Percentiles rank a stretch among this genome's conserved stretches.
These are phyloP conservation scores for Cyprinodon diabolis DNA, from an alignment of 2,797 vertebrate genomes.

Conservation along the genomic window DNA sequence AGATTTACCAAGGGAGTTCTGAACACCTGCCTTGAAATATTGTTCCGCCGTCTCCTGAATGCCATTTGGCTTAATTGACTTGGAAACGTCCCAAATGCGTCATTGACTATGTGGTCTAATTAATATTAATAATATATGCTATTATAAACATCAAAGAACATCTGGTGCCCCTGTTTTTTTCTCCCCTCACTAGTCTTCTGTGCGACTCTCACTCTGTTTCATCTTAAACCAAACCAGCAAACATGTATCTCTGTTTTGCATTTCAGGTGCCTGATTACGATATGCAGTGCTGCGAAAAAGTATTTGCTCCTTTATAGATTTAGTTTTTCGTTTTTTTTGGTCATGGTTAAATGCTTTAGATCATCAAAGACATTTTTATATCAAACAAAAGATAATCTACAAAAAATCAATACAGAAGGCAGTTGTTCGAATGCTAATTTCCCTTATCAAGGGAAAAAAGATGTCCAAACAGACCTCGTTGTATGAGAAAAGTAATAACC, in stretches of 20 bases:
- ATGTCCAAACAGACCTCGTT: background rate
- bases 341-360: background rate
- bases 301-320: background rate
- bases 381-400: background rate
- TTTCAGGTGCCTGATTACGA: constrained; percentile 68
- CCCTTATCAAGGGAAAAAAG: background rate
- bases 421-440: background rate
- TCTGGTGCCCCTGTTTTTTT: constrained; percentile 98
- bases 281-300: background rate
- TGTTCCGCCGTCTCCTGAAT: constrained; percentile 99
- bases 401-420: background rate
- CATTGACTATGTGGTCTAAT: constrained; percentile 99
- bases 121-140: constrained; percentile 99
- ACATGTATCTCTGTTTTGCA: constrained; percentile 66
- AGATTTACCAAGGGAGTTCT: constrained; percentile 96
- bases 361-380: background rate
- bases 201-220: constrained; percentile 77
- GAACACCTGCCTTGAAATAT: constrained; percentile 99
- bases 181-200: constrained; percentile 88
- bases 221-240: constrained; percentile 75
- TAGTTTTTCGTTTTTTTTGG: background rate
- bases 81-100: constrained; percentile 99
- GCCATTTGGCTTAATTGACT: constrained; percentile 99
- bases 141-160: constrained; percentile 99
- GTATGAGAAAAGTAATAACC: background rate